Base-by-base conservation (phyloP, 2,888 invertebrate species). In the Nezara viridula region DNA sequence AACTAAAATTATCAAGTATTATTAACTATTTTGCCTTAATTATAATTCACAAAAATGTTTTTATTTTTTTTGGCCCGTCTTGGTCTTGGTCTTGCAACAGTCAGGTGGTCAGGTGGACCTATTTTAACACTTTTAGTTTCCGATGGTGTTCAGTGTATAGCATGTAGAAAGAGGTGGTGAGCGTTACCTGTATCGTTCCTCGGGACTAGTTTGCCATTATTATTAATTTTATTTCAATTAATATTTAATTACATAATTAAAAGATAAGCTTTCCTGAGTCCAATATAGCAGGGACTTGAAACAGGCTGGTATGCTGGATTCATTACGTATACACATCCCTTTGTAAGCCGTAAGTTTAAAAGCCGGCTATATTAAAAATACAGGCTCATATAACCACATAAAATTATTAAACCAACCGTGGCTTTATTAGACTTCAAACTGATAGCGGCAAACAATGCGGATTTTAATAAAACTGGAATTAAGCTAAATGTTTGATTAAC, bases 361-460 rank as follows among this genome's bases (percentile, higher is more conserved):
- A 77, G 32, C 40, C 24, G 10, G 44, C 81, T 81, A 81, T 81
- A 81, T 81, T 81, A 81, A 81, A 81, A 81, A 81, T 81, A 81
- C 81, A 44, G 81, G 24, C 24, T n/a, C 40, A 81, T 81, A 81
- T 81, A 44, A 81, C 81, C 81, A 44, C 40, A 81, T 81, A 81
- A 81, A 81, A 81, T 81, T 81, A 81, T 81, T 81, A 81, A 81
- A 81, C 40, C 44, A n/a, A 81, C 40, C 81, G 0, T 12, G 40
- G 44, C 81, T 81, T 81, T 81, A 81, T 81, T 40, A 81, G 81
- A 81, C 81, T 81, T 81, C 40, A 81, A 81, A 81, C 66, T 66
- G 66, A 32, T 66, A 32, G 66, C 32, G 16, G 66, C 32, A 66
- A 44, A 44, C 81, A 81, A 81, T 44, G n/a, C n/a, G 81, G 44